Conservation (phyloP, 64 coral and sea anemone species). For the Dendronephthya gigantea region DNA sequence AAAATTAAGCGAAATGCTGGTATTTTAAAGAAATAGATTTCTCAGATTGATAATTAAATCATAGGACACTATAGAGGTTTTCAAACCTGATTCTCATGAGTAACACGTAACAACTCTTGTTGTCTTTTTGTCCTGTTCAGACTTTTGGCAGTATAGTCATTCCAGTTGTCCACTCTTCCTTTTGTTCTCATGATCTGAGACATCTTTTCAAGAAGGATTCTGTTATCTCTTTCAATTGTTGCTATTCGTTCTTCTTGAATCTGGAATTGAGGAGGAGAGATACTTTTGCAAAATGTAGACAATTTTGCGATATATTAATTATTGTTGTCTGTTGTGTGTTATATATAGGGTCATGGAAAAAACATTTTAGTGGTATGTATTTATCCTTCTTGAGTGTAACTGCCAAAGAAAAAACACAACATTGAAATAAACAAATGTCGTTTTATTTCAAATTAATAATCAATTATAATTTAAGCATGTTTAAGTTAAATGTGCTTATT, state of each 20-base stretch:
- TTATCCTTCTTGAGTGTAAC: too few species aligned
- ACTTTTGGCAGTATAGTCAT: neutral
- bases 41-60: neutral
- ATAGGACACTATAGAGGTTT: neutral
- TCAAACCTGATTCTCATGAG: constrained; percentile 5
- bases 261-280: neutral
- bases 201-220: neutral
- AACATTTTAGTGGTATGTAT: neutral
- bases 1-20: neutral
- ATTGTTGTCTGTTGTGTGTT: too few species aligned
- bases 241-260: neutral
- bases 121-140: constrained; percentile 15
- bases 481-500: too few species aligned
- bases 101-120: constrained; percentile 3
- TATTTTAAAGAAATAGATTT: neutral
- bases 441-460: too few species aligned
- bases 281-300: neutral
- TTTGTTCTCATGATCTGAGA: neutral
- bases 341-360: neutral
- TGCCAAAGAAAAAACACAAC: too few species aligned
- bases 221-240: neutral
- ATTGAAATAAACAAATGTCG: too few species aligned
- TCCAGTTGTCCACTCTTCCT: constrained; percentile 3
- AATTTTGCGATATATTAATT: too few species aligned
- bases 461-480: too few species aligned